Percentiles rank a stretch among this genome's conserved stretches.
These are phyloP conservation scores for Ictalurus punctatus DNA, from an alignment of 2,113 vertebrate species.

Conservation along the genomic window DNA sequence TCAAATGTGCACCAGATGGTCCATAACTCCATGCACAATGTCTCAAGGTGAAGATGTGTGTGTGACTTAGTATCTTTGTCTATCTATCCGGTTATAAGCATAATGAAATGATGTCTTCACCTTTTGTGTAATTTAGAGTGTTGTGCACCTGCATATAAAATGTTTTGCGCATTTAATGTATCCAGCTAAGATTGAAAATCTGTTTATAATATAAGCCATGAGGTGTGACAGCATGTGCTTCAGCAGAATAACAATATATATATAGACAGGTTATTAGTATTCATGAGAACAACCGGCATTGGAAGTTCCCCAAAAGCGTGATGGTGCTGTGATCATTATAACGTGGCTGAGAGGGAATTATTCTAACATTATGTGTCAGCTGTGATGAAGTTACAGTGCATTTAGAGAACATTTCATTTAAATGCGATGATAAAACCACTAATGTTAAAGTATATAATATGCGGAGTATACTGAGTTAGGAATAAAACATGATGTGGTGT, in stretches of 20 bases:
- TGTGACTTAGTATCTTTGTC: background rate
- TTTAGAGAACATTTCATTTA: background rate
- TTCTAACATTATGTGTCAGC: background rate
- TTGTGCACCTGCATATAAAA: constrained; percentile 2
- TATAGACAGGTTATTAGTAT: constrained; percentile 28
- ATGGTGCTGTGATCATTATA: constrained; percentile 22
- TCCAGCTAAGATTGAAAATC: background rate
- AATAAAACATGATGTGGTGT: background rate
- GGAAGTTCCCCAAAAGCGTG: constrained; percentile 11
- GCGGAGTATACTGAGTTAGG: background rate
- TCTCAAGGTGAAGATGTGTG: constrained; percentile 8
- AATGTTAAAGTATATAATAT: background rate
- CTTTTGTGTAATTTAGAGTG: constrained; percentile 21
- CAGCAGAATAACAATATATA: constrained; percentile 24
- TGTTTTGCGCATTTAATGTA: constrained; percentile 9
- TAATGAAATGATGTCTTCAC: constrained; percentile 29
- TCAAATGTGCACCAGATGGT: background rate
- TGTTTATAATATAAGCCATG: constrained; percentile 27
- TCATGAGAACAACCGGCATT: background rate
- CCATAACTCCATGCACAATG: background rate
- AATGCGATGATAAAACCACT: background rate
- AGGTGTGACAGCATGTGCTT: constrained; percentile 6
- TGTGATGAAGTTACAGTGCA: background rate
- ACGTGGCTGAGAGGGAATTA: constrained; percentile 2
- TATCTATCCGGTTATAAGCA: background rate